Evolutionary conservation across 2,113 vertebrate species (phyloP), one percentile per base, ranked within the genome.

Genomic region (Perca flavescens): DNA sequence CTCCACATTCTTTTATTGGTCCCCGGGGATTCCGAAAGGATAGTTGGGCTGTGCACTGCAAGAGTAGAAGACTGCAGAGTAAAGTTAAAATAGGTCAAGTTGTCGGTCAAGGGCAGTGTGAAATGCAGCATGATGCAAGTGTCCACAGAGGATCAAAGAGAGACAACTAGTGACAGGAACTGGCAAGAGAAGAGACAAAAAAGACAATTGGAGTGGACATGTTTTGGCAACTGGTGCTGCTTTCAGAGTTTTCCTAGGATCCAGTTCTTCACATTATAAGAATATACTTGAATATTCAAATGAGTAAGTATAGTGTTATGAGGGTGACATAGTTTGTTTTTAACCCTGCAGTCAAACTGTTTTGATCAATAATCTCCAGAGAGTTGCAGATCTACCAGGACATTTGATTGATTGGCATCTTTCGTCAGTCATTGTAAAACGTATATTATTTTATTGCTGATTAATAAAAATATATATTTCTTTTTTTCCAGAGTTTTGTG

Each of bases 141-240:
- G 36, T 60, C 31, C 2, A 52, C 34, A 36, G 22, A 77, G 22
- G 50, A 80, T 75, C 21, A 81, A 71, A 77, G 40, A 63, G 61
- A 34, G 66, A 34, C 13, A 9, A 50, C 34, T 49, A 63, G 52
- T 62, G 46, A 74, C 50, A 15, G 34, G 46, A 31, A 34, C 22
- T 31, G 34, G 15, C 19, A 2, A 52, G 52, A 77, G 56, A 72
- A 69, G 49, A 15, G 25, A 28, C 64, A 40, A 14, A 17, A 53
- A 53, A 53, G 49, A 77, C n/a, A 17, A 62, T 6, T 36, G 2
- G 31, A 62, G 31, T 5, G 31, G 31, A 5, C 52, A 47, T 19
- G 72, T 36, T 63, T 52, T 21, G 43, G 40, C 17, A 34, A 10
- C 2, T 31, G 60, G 15, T 57, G 36, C 34, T 56, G 9, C n/a